These are phyloP conservation scores for Antigone vipio DNA, from an alignment of 2,113 vertebrate genomes.

Conservation along the genomic window DNA sequence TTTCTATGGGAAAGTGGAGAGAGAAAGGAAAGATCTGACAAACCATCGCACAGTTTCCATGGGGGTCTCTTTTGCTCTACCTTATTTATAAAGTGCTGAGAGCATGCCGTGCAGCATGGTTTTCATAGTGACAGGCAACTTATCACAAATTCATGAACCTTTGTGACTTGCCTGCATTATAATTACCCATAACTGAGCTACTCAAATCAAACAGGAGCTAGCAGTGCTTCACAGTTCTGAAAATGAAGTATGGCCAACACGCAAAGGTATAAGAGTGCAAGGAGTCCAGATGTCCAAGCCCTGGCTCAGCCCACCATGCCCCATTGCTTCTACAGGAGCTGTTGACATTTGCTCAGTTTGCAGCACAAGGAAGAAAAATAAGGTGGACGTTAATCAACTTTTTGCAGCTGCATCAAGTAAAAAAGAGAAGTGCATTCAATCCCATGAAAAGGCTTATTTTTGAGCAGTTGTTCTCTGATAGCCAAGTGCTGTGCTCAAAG, in stretches of 20 bases:
- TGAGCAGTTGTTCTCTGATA: constrained; percentile 5
- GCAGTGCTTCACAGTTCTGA: not conserved
- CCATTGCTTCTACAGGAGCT: not conserved
- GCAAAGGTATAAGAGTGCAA: not conserved
- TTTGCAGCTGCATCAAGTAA: not conserved
- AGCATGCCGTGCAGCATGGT: not conserved
- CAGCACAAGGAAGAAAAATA: not conserved
- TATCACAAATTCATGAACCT: not conserved
- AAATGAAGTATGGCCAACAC: not conserved
- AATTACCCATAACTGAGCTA: not conserved
- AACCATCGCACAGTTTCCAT: not conserved
- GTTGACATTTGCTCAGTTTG: not conserved
- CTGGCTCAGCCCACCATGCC: not conserved
- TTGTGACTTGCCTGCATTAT: not conserved
- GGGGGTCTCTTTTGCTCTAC: not conserved
- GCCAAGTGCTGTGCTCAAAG: not conserved
- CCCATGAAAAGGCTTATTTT: constrained; percentile 18
- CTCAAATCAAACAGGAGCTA: not conserved
- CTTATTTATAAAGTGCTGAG: not conserved
- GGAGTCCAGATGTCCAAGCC: not conserved
- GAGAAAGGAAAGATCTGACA: not conserved
- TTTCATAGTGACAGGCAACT: not conserved
- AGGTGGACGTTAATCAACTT: not conserved
- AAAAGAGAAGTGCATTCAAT: not conserved
- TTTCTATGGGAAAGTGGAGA: not conserved